A percentile compares a stretch with the other conserved stretches of the same genome.
These are phyloP conservation scores for Napeogenes sylphis DNA, from an alignment of 2,888 invertebrate species.

Conservation along the genomic window DNA sequence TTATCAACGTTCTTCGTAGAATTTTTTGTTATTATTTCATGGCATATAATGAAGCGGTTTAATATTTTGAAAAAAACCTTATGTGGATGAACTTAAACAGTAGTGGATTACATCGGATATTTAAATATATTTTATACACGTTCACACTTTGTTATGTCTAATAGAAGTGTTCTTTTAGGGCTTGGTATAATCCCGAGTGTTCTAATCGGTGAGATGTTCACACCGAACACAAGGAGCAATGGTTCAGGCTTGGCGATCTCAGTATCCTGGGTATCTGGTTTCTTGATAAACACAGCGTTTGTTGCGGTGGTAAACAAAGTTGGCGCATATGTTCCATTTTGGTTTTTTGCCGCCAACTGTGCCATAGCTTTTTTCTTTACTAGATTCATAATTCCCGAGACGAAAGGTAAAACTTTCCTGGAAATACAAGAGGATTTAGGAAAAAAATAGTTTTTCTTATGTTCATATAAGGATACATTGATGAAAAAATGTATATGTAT, in stretches of 20 bases:
- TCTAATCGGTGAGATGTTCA: slow-evolving; percentile 35
- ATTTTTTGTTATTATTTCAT: too few relatives aligned
- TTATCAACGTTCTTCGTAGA: too few relatives aligned
- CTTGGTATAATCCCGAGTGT: slow-evolving; percentile 34
- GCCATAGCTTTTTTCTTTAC: slow-evolving; percentile 79
- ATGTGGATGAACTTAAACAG: too few relatives aligned
- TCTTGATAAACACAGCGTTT: slow-evolving; percentile 30
- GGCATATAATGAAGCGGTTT: too few relatives aligned
- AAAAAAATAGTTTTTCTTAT: slow-evolving; percentile 21
- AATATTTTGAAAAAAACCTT: too few relatives aligned
- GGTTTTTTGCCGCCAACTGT: slow-evolving; percentile 75
- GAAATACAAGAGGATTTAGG: slow-evolving; percentile 82
- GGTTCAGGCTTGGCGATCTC: slow-evolving; percentile 32
- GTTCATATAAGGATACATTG: too few relatives aligned
- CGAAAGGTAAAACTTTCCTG: slow-evolving; percentile 85
- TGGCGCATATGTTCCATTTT: slow-evolving; percentile 80
- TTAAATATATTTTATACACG: too few relatives aligned
- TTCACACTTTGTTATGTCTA: too few relatives aligned
- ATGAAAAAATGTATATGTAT: too few relatives aligned
- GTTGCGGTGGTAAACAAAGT: slow-evolving; percentile 44
- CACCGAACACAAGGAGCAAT: slow-evolving; percentile 34
- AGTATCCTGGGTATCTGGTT: slow-evolving; percentile 30
- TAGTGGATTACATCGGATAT: too few relatives aligned
- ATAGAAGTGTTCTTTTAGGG: slow-evolving; percentile 26
- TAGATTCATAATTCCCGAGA: slow-evolving; percentile 83